Conservation (phyloP, 2,113 vertebrate species). For the Forbesichthys papilliferus region DNA sequence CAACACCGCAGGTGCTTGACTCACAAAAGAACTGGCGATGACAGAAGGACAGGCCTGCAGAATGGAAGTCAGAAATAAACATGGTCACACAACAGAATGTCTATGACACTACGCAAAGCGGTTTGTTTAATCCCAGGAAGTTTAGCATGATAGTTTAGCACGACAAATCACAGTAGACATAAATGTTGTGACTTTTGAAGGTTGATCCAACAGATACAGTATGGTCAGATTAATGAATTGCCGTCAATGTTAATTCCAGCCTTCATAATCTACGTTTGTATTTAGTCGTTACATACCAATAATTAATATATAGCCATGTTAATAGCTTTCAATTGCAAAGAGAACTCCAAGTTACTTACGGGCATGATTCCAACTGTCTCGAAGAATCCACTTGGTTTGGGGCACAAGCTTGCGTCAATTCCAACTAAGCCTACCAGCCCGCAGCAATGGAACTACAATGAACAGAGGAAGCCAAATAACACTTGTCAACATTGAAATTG, state of each 20-base stretch:
- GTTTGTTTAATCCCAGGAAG: no score
- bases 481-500: no score
- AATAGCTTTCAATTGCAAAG: not conserved
- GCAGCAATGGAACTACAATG: conserved; percentile 65
- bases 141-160: no score
- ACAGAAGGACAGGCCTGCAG: conserved; percentile 20
- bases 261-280: not conserved
- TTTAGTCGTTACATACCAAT: not conserved
- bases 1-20: conserved; percentile 37
- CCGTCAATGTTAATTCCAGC: no score
- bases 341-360: conserved; percentile 44
- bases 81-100: not conserved
- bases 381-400: not conserved
- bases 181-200: no score
- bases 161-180: no score
- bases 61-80: no score
- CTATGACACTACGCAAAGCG: not conserved
- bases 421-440: conserved; percentile 41
- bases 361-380: not conserved
- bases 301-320: not conserved
- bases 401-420: conserved; percentile 25
- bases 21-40: conserved; percentile 1
- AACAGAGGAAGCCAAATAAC: not conserved
- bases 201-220: no score
- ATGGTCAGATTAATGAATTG: no score